Conservation (phyloP, 2,888 invertebrate species). For the Trachelus iudaicus region DNA sequence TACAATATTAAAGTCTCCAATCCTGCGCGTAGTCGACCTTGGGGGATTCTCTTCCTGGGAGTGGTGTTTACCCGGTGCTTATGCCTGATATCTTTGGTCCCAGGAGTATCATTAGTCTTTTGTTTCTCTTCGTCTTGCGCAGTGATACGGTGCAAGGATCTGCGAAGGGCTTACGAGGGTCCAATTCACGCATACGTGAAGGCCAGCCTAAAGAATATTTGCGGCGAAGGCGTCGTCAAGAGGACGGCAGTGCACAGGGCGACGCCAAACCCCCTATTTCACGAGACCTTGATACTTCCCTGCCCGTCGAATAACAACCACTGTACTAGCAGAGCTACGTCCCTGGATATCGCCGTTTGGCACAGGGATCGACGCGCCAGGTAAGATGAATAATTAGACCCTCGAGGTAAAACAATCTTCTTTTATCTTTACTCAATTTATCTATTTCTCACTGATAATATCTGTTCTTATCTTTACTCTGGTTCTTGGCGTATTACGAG, state of each 20-base stretch:
- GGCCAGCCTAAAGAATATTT: conserved; percentile 68
- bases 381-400: conserved; percentile 68
- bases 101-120: not conserved
- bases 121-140: conserved; percentile 54
- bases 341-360: conserved; percentile 86
- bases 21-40: no score
- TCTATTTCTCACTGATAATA: no score
- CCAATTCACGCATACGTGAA: conserved; percentile 86
- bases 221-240: conserved; percentile 74
- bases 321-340: conserved; percentile 65
- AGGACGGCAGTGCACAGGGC: conserved; percentile 85
- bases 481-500: no score
- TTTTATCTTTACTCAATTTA: no score
- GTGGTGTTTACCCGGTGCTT: no score
- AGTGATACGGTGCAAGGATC: conserved; percentile 83
- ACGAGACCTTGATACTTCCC: conserved; percentile 80
- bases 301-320: conserved; percentile 65
- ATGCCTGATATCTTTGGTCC: no score
- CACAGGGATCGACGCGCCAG: conserved; percentile 85
- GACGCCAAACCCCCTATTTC: conserved; percentile 81
- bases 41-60: no score
- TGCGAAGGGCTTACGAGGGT: conserved; percentile 75
- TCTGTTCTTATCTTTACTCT: no score
- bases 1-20: no score
- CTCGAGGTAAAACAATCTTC: no score